Evolutionary conservation across 2,888 invertebrate genomes (phyloP).

Genomic region (Yponomeuta malinellus): DNA sequence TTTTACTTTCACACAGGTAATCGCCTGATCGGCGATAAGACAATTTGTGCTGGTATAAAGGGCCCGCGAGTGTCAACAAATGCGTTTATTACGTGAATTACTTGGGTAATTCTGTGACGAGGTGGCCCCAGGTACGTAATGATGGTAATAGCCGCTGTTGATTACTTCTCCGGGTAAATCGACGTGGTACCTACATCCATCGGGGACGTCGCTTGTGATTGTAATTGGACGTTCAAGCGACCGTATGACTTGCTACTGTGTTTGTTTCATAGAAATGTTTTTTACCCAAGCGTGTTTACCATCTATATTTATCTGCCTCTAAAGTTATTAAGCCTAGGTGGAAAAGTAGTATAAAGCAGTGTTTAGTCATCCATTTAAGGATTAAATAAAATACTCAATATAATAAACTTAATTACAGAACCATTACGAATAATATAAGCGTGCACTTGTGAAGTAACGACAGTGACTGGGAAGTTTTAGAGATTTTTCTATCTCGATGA

Average conservation of each 20-base stretch:
- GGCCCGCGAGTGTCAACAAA: conserved; percentile 35
- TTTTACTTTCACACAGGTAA: conserved; percentile 22
- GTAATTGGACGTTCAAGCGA: conserved; percentile 51
- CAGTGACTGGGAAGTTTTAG: too few species aligned
- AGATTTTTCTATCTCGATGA: too few species aligned
- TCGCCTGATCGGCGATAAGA: conserved; percentile 19
- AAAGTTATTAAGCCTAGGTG: not conserved
- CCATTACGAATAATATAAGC: too few species aligned
- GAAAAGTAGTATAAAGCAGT: too few species aligned
- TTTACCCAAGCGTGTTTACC: not conserved
- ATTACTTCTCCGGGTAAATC: conserved; percentile 52
- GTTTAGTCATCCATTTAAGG: too few species aligned
- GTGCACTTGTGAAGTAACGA: too few species aligned
- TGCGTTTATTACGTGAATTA: conserved; percentile 52
- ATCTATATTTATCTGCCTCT: not conserved
- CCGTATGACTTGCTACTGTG: not conserved
- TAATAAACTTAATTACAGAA: too few species aligned
- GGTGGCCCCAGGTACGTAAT: conserved; percentile 32
- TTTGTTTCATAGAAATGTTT: conserved; percentile 9
- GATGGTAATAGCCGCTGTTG: conserved; percentile 45
- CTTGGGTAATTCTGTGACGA: conserved; percentile 34
- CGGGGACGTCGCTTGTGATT: conserved; percentile 28
- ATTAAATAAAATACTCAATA: too few species aligned
- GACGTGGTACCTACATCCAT: conserved; percentile 50
- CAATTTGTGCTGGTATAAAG: conserved; percentile 29